These are phyloP conservation scores for Cassiopea xamachana DNA, from an alignment of 30 jellyfish, hydroid and myxozoan species.

Conservation along the genomic window DNA sequence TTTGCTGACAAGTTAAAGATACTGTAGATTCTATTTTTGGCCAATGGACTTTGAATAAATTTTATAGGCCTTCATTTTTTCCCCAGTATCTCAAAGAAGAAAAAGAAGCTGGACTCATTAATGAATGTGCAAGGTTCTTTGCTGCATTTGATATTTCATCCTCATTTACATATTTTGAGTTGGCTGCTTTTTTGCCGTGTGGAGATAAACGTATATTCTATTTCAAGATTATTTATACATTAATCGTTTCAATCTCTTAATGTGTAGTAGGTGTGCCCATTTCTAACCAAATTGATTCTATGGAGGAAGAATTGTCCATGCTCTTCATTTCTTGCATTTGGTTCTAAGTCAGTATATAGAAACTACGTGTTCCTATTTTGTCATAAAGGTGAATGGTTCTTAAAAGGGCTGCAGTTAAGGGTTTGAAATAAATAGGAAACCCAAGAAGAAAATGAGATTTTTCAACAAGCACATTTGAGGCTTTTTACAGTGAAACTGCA, in stretches of 20 bases:
- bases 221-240: not conserved
- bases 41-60: not conserved
- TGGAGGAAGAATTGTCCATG: not conserved
- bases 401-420: too few relatives aligned
- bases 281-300: too few relatives aligned
- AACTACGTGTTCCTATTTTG: too few relatives aligned
- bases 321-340: not conserved
- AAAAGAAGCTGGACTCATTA: constrained; percentile 57
- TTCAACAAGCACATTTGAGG: too few relatives aligned
- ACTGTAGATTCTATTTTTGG: not conserved
- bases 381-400: too few relatives aligned
- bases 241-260: not conserved
- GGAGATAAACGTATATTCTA: not conserved
- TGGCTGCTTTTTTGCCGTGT: not conserved
- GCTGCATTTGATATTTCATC: not conserved
- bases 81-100: constrained; percentile 50
- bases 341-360: too few relatives aligned
- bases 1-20: not conserved
- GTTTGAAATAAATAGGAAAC: too few relatives aligned
- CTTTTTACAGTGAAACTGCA: too few relatives aligned
- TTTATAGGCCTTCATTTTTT: not conserved
- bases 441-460: too few relatives aligned
- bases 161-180: not conserved
- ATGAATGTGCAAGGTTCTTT: constrained; percentile 69
- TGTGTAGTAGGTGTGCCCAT: not conserved